Base-by-base conservation (phyloP, 1,140 invertebrate genomes). In the Oncopodura yosiiana region DNA sequence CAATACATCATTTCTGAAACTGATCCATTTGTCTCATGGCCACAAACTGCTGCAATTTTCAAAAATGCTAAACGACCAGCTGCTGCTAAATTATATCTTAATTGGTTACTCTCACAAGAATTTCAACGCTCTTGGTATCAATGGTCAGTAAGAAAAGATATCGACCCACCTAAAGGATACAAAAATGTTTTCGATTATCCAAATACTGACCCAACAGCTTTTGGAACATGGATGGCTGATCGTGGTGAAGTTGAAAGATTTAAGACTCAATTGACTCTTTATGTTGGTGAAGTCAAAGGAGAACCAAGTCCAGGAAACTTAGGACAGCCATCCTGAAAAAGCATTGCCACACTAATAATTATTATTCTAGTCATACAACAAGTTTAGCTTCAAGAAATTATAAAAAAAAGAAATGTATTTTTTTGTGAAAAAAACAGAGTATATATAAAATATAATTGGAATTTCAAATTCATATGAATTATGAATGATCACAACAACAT, bases 81-180 rank as follows among this genome's bases (percentile, higher is more conserved):
- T 4, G 37, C 37, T n/a, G 57, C 51, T 1, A 53, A 59, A 32
- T 29, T 59, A 8, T 59, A 59, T 29, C 23, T 59, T 37, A 59
- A 46, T 36, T 59, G 57, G 57, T 14, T 49, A 5, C 14, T 51
- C 8, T 24, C 26, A 14, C 12, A 37, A 8, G 38, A 54, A 8
- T 42, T 23, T 6, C 36, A 49, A n/a, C 43, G 23, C 12, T 16
- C 39, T 5, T 9, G 12, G 1, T 9, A 37, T 34, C 9, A 6
- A 11, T 59, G 45, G 45, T 27, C 36, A 27, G 46, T 59, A 1
- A 44, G 57, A 3, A 27, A 18, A 9, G 57, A 59, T 24, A 38
- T 43, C 1, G 27, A 51, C 4, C 32, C 39, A 26, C 37, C 29
- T 0, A 21, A 46, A 9, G 37, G 37, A 3, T 54, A 26, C 32